phyloP scores from a whole-genome alignment of 2,888 invertebrate species.

The Incurvaria masculella region DNA sequence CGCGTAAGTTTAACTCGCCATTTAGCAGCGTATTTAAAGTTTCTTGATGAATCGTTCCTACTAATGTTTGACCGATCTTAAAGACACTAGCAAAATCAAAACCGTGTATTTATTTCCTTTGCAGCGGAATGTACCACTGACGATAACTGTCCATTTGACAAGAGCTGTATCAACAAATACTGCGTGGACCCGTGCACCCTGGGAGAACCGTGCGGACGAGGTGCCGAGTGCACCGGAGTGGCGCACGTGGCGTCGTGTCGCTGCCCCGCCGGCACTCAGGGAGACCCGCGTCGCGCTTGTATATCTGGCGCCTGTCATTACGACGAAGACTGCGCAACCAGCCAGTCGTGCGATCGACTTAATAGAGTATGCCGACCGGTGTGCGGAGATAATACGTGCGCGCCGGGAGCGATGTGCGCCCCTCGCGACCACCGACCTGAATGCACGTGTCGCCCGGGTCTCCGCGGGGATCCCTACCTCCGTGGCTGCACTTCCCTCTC shows the following conservation, averaged over 20 bases:
- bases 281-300: conserved; percentile 77
- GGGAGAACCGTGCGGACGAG: conserved; percentile 71
- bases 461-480: conserved; percentile 74
- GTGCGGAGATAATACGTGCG: conserved; percentile 80
- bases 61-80: too few species aligned
- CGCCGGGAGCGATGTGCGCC: conserved; percentile 71
- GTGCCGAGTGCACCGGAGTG: conserved; percentile 71
- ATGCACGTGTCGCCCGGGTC: conserved; percentile 74
- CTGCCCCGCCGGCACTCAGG: conserved; percentile 83
- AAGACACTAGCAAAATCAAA: too few species aligned
- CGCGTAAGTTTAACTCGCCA: conserved; percentile 82
- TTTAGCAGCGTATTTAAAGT: too few species aligned
- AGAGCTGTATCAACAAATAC: conserved; percentile 73
- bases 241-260: conserved; percentile 77
- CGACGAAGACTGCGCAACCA: conserved; percentile 84
- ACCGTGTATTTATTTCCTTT: conserved; percentile 24
- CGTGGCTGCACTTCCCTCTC: conserved; percentile 36
- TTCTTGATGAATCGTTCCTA: too few species aligned
- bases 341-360: conserved; percentile 79
- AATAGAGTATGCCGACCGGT: conserved; percentile 81
- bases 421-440: conserved; percentile 73
- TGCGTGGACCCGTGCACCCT: conserved; percentile 76
- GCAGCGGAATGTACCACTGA: conserved; percentile 78
- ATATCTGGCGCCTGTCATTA: conserved; percentile 81
- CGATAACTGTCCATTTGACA: conserved; percentile 80